Percentiles rank a stretch among this genome's conserved stretches.
These are phyloP conservation scores for Crocodylus rhombifer DNA, from an alignment of 2,797 vertebrate species.

Conservation along the genomic window DNA sequence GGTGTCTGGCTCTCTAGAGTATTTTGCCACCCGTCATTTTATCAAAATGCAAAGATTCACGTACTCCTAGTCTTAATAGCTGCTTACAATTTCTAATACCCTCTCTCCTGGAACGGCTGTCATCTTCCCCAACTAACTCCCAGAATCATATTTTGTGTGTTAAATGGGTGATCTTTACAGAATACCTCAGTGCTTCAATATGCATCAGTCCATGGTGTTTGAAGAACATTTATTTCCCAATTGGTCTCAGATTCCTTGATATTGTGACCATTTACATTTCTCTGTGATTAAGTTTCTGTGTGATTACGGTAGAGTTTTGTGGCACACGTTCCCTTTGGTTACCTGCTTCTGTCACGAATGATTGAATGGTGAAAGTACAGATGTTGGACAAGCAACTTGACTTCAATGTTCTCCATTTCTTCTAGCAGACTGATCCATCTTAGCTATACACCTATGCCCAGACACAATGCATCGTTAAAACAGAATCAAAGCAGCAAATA, in stretches of 20 bases:
- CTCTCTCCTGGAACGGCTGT: conserved; percentile 53
- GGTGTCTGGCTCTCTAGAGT: conserved; percentile 75
- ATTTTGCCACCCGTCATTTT: conserved; percentile 70
- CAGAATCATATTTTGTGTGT: conserved; percentile 63
- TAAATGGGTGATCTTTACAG: conserved; percentile 66
- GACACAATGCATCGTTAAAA: background rate
- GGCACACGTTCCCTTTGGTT: background rate
- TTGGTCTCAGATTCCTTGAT: conserved; percentile 68
- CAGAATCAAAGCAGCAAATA: background rate
- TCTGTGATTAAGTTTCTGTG: too few relatives aligned
- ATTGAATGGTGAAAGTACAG: background rate
- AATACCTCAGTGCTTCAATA: conserved; percentile 62
- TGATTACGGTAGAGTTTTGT: background rate
- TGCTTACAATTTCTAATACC: conserved; percentile 66
- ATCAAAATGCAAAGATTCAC: conserved; percentile 64
- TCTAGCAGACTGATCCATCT: background rate
- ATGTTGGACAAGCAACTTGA: background rate
- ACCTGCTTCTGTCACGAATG: background rate
- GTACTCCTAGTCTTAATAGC: conserved; percentile 64
- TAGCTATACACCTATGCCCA: background rate
- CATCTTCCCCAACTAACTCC: conserved; percentile 52
- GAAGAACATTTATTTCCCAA: conserved; percentile 63
- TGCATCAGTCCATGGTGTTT: conserved; percentile 70
- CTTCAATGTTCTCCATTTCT: background rate
- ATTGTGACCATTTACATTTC: conserved; percentile 44